Conservation (phyloP, 2,888 invertebrate species). For the Alloscopus bannaensis region DNA sequence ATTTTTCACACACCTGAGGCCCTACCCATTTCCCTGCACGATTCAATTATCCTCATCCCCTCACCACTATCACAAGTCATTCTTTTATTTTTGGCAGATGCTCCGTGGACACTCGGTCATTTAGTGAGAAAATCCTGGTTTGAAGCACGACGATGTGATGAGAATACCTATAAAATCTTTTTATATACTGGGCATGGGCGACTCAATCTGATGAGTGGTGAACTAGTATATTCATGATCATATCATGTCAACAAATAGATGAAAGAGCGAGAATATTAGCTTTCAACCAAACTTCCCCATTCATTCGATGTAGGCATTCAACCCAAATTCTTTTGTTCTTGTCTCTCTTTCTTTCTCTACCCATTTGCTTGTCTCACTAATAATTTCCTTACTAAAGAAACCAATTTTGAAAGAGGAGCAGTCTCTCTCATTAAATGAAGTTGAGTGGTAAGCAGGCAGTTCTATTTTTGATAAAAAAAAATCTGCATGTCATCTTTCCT, state of each 20-base stretch:
- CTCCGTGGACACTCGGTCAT: neutral
- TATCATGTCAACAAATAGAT: too few species aligned
- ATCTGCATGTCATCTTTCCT: too few species aligned
- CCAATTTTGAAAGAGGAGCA: constrained; percentile 34
- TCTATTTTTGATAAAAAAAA: too few species aligned
- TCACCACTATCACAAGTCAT: constrained; percentile 10
- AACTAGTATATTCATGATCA: too few species aligned
- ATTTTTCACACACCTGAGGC: constrained; percentile 18
- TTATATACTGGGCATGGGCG: too few species aligned
- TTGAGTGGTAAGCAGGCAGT: too few species aligned
- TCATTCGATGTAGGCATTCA: constrained; percentile 43
- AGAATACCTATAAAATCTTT: too few species aligned
- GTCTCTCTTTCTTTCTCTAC: neutral
- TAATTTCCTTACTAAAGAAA: constrained; percentile 20
- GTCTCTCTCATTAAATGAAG: neutral
- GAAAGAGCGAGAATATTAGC: too few species aligned
- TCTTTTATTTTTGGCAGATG: constrained; percentile 25
- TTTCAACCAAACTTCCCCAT: too few species aligned
- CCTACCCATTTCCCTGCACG: constrained; percentile 57
- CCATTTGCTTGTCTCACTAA: constrained; percentile 11
- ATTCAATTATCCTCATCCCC: constrained; percentile 58
- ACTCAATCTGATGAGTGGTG: too few species aligned
- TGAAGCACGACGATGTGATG: too few species aligned
- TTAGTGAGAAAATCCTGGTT: too few species aligned
- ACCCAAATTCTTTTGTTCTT: constrained; percentile 43